Percentiles rank a stretch among this genome's conserved stretches.
phyloP scores from a whole-genome alignment of 2,113 vertebrate species.

The Poicephalus meyeri region DNA sequence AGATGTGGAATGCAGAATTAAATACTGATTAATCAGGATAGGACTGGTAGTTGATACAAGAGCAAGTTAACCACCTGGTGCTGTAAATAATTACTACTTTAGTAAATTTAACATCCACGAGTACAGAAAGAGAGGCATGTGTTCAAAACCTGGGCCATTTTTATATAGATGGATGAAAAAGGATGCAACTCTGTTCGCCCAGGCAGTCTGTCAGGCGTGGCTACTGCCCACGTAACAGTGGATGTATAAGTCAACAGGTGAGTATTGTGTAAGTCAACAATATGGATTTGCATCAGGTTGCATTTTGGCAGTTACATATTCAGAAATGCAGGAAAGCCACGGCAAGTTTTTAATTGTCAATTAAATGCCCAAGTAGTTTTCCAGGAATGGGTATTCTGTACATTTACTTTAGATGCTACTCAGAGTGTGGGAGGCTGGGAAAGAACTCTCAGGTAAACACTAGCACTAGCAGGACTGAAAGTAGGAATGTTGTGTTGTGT shows the following conservation, averaged over 20 bases:
- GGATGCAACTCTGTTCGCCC: background rate
- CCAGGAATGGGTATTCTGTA: background rate
- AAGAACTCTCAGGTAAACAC: background rate
- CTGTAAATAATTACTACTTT: constrained; percentile 22
- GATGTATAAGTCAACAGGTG: background rate
- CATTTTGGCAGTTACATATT: background rate
- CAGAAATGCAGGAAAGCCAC: background rate
- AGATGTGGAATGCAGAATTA: constrained; percentile 36
- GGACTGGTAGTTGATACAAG: background rate
- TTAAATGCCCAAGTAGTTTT: background rate
- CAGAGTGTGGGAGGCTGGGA: background rate
- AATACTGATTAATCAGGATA: constrained; percentile 8
- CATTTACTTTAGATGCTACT: background rate
- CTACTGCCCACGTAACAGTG: background rate
- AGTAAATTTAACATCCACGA: background rate
- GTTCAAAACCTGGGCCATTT: background rate
- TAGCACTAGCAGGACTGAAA: background rate
- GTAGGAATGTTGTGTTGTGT: background rate
- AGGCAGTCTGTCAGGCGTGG: background rate
- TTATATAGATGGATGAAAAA: background rate
- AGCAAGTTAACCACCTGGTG: background rate
- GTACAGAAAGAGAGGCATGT: background rate
- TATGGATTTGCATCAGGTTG: background rate
- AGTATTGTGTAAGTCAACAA: no score
- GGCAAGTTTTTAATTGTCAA: background rate